Percentiles rank a stretch among this genome's conserved stretches.
These are phyloP conservation scores for Ammodytes dubius DNA, from an alignment of 2,113 vertebrate genomes.

Conservation along the genomic window DNA sequence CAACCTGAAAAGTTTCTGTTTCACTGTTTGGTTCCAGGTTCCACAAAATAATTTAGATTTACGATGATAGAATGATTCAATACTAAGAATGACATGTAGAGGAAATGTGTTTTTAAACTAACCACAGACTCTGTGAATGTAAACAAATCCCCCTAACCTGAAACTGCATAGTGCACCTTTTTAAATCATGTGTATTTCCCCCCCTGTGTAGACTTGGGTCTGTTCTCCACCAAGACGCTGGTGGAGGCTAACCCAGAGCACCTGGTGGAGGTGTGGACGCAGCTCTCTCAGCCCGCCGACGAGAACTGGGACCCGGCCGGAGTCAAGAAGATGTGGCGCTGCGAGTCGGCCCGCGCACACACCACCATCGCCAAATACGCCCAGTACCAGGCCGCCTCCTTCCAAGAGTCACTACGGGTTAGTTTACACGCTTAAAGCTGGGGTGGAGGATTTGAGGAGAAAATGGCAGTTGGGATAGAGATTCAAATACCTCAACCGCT, in stretches of 20 bases:
- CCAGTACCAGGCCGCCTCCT: constrained; percentile 98
- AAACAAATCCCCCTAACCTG: too few species aligned
- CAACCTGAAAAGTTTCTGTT: too few species aligned
- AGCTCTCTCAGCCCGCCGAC: constrained; percentile 95
- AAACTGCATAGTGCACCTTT: too few species aligned
- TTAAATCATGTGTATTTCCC: neutral
- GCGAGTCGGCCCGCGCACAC: constrained; percentile 95
- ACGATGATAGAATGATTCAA: too few species aligned
- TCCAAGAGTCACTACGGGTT: constrained; percentile 98
- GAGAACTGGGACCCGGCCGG: constrained; percentile 98
- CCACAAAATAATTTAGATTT: too few species aligned
- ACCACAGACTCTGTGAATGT: too few species aligned
- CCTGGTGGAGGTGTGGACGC: constrained; percentile 97
- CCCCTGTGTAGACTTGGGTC: constrained; percentile 90
- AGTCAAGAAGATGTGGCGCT: constrained; percentile 97
- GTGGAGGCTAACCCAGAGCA: constrained; percentile 99
- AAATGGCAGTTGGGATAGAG: too few species aligned
- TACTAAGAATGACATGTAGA: too few species aligned
- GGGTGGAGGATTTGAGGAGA: too few species aligned
- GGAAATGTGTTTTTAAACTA: neutral
- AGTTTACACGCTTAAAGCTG: constrained; percentile 55
- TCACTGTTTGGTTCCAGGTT: too few species aligned
- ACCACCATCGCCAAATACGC: constrained; percentile 99
- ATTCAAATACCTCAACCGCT: too few species aligned
- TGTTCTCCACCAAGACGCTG: constrained; percentile 99